phyloP scores from a whole-genome alignment of 2,113 vertebrate genomes.

The Elachura formosa region DNA sequence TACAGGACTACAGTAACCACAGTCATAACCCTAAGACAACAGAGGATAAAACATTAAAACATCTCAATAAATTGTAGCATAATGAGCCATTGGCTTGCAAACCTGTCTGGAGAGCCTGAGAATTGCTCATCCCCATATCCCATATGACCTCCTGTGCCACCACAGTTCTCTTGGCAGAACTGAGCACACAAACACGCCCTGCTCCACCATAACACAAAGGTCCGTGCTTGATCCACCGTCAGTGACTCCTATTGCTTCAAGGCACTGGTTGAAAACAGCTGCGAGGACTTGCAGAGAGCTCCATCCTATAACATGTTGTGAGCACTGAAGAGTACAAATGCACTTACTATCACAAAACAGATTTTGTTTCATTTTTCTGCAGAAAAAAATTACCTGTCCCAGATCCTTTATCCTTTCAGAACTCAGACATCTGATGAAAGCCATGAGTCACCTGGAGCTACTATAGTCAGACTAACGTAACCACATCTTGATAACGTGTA shows the following conservation, averaged over 20 bases:
- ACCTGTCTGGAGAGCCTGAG: background rate
- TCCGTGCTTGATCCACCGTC: fast-evolving
- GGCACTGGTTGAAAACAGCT: background rate
- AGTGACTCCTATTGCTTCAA: background rate
- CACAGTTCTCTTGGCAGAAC: background rate
- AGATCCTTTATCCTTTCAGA: background rate
- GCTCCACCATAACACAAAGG: background rate
- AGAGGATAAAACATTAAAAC: background rate
- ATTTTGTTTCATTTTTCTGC: background rate
- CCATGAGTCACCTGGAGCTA: background rate
- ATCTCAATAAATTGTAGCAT: background rate
- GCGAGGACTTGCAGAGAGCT: background rate
- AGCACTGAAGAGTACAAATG: background rate
- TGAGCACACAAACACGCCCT: background rate
- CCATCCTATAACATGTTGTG: background rate
- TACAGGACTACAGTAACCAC: background rate
- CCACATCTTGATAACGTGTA: background rate
- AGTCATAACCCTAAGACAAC: background rate
- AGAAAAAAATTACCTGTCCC: background rate
- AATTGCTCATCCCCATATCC: background rate
- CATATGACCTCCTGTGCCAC: background rate
- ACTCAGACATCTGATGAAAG: background rate
- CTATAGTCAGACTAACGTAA: background rate
- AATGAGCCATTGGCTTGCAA: background rate
- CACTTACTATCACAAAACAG: background rate